Evolutionary conservation across 2,113 vertebrate species (phyloP).

Genomic region (Myotis yumanensis): DNA sequence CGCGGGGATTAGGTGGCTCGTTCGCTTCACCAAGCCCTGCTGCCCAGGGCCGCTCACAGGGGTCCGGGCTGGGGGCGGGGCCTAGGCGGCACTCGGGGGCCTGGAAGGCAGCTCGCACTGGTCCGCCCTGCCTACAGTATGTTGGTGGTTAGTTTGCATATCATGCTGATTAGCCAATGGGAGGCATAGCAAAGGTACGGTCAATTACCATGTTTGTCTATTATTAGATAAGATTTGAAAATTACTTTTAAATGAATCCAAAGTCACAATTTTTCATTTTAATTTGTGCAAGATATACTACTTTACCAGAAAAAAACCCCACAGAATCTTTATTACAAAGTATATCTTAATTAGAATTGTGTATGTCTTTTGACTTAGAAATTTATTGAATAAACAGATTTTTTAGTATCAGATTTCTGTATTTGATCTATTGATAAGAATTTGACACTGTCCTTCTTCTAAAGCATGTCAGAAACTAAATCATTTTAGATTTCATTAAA

Average conservation of each 20-base stretch:
- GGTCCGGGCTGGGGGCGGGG: accelerated
- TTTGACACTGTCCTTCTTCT: background rate
- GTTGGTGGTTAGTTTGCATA: too few species aligned
- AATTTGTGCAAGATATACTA: background rate
- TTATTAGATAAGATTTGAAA: background rate
- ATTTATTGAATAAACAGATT: conserved; percentile 4
- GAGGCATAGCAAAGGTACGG: too few species aligned
- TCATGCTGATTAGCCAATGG: too few species aligned
- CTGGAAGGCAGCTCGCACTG: too few species aligned
- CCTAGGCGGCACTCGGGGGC: too few species aligned
- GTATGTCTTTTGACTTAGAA: background rate
- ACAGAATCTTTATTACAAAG: background rate
- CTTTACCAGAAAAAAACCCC: background rate
- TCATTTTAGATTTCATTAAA: background rate
- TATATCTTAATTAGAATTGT: background rate
- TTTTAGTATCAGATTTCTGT: background rate
- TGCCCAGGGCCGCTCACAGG: too few species aligned
- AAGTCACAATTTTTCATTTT: background rate
- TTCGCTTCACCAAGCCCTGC: too few species aligned
- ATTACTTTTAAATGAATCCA: background rate
- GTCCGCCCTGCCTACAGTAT: too few species aligned
- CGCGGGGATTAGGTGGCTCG: too few species aligned
- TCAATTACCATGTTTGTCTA: too few species aligned
- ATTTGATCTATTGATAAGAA: background rate
- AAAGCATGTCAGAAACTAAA: background rate